phyloP scores from a whole-genome alignment of 1,140 invertebrate species.

The Pseudomyrmex pallidus region DNA sequence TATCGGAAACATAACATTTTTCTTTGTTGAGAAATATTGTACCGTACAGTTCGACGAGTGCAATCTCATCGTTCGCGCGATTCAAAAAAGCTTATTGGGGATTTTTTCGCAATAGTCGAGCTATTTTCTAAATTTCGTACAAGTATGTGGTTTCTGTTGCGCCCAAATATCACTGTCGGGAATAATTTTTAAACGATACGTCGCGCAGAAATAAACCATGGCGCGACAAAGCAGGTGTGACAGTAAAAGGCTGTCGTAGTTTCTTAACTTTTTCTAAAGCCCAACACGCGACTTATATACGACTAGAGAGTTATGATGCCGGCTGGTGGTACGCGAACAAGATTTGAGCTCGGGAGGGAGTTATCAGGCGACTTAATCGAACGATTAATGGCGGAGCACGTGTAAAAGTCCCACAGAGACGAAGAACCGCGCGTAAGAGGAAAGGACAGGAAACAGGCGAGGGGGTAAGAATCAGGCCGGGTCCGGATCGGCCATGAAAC shows the following conservation, averaged over 20 bases:
- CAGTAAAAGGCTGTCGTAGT: slow-evolving; percentile 69
- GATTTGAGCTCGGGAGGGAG: slow-evolving; percentile 49
- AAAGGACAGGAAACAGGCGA: slow-evolving; percentile 44
- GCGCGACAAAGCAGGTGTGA: slow-evolving; percentile 65
- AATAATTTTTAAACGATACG: slow-evolving; percentile 21
- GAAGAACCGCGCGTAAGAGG: slow-evolving; percentile 59
- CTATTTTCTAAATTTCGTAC: slow-evolving; percentile 50
- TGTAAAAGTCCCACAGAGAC: slow-evolving; percentile 70
- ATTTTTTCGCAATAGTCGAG: neutral
- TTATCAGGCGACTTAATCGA: slow-evolving; percentile 78
- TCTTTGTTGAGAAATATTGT: too few species aligned
- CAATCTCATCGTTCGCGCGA: neutral
- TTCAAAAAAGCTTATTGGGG: neutral
- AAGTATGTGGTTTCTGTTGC: slow-evolving; percentile 53
- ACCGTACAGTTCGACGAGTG: too few species aligned
- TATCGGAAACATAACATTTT: slow-evolving; percentile 15
- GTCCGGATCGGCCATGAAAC: slow-evolving; percentile 61
- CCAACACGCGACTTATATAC: slow-evolving; percentile 9
- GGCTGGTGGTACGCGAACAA: slow-evolving; percentile 62
- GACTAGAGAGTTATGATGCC: slow-evolving; percentile 67
- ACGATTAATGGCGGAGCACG: slow-evolving; percentile 76
- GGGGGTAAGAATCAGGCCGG: slow-evolving; percentile 52
- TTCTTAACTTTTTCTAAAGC: slow-evolving; percentile 32
- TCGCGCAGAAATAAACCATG: neutral
- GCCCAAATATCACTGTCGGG: slow-evolving; percentile 37